These are phyloP conservation scores for Rhagoletis zephyria DNA, from an alignment of 1,140 invertebrate genomes.

Conservation along the genomic window DNA sequence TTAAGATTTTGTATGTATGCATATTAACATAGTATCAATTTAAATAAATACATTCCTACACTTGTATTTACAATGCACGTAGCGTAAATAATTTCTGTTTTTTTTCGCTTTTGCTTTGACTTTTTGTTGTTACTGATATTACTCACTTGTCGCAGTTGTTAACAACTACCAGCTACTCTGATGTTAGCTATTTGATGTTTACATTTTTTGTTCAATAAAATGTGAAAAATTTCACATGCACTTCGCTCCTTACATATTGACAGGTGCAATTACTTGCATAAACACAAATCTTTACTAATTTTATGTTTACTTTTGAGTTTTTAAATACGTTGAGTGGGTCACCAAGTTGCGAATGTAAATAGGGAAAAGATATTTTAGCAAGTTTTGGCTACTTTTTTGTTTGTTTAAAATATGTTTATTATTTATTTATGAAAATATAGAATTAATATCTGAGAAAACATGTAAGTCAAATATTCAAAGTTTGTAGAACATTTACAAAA, in stretches of 20 bases:
- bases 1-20: too few relatives aligned
- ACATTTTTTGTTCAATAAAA: background rate
- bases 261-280: slow-evolving; percentile 2
- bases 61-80: background rate
- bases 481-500: too few relatives aligned
- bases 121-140: too few relatives aligned
- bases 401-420: too few relatives aligned
- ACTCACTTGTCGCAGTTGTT: background rate
- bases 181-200: background rate
- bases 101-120: background rate
- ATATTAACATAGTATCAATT: too few relatives aligned
- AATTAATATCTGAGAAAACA: too few relatives aligned
- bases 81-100: slow-evolving; percentile 1
- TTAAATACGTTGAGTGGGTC: background rate
- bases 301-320: background rate
- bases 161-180: background rate
- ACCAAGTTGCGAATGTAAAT: too few relatives aligned
- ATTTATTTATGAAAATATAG: too few relatives aligned
- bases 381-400: too few relatives aligned
- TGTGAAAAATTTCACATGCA: background rate
- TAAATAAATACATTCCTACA: background rate
- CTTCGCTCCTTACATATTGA: background rate
- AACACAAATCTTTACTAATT: background rate
- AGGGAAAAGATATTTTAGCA: too few relatives aligned
- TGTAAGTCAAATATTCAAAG: too few relatives aligned